Conservation (phyloP, 2,888 invertebrate species). For the Drosophila anceps region DNA sequence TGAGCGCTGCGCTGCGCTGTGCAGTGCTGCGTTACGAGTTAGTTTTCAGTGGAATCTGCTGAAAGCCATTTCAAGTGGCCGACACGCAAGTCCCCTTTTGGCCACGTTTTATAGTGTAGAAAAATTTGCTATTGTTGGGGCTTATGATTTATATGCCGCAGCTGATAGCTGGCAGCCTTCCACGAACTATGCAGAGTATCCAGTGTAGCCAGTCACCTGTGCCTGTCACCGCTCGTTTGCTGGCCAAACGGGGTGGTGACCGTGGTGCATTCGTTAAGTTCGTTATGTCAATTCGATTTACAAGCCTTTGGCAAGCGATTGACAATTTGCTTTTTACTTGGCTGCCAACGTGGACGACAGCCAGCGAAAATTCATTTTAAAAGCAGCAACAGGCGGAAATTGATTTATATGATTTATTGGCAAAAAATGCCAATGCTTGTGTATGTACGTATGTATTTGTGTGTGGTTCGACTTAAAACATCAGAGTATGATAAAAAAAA, state of each 20-base stretch:
- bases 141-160: slow-evolving; percentile 65
- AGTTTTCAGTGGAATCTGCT: slow-evolving; percentile 57
- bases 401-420: slow-evolving; percentile 84
- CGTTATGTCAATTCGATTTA: slow-evolving; percentile 80
- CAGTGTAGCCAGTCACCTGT: slow-evolving; percentile 24
- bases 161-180: slow-evolving; percentile 46
- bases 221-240: background rate
- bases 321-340: slow-evolving; percentile 65
- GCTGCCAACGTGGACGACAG: slow-evolving; percentile 23
- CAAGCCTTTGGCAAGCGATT: slow-evolving; percentile 73
- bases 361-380: slow-evolving; percentile 50
- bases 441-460: slow-evolving; percentile 25
- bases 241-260: slow-evolving; percentile 33
- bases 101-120: slow-evolving; percentile 21
- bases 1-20: background rate
- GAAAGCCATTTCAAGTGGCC: slow-evolving; percentile 58
- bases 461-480: slow-evolving; percentile 36
- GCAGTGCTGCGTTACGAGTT: slow-evolving; percentile 23
- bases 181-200: slow-evolving; percentile 37
- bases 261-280: slow-evolving; percentile 60
- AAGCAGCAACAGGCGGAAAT: slow-evolving; percentile 79
- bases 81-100: slow-evolving; percentile 22
- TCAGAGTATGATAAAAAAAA: slow-evolving; percentile 17
- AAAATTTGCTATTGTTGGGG: slow-evolving; percentile 63
- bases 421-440: slow-evolving; percentile 18